Base-by-base conservation (phyloP, 2,113 vertebrate genomes). In the Phylloscopus whistleri region DNA sequence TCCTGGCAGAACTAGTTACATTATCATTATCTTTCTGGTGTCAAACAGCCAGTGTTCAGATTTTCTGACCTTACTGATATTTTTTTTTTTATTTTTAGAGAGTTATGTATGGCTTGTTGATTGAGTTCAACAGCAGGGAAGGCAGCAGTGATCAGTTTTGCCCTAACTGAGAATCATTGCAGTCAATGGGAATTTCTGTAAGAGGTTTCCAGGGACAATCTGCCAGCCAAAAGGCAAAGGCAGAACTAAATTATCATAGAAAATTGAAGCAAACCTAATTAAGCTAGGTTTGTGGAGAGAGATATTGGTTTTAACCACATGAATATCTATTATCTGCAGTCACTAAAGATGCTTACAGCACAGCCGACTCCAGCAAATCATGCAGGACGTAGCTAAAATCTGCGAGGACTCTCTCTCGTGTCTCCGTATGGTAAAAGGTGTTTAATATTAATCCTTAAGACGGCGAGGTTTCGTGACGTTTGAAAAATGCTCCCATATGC, bases 181-280 rank as follows among this genome's bases (percentile, higher is more conserved):
- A 86, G 93, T 91, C 86, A 93, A 86, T 59, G 96, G 95, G 90
- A 94, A 93, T 96, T 96, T 94, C 58, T 95, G 41, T 87, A 84
- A 90, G 51, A 94, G 68, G 69, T 94, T 98, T 97, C 89, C 75
- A 95, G 96, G 93, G 82, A 96, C 52, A 76, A 81, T 91, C 68
- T 96, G 78, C 68, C 86, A 96, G 90, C 89, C 94, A 96, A 96
- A 97, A 95, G 63, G 81, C 91, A 94, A 97, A 95, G 67, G 87
- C 85, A 96, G 93, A 96, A 95, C 92, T 82, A 91, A 97, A 97
- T 68, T 96, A 76, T 96, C 64, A 55, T 64, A 69, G 95, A 93
- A 97, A 97, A 97, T 94, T 88, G 93, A 46, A 96, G 72, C 79
- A 95, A 94, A 90, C 48, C 78, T 92, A 94, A 94, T 98, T 97